Evolutionary conservation across 2,113 vertebrate species (phyloP).

Genomic region (Mus spicilegus): DNA sequence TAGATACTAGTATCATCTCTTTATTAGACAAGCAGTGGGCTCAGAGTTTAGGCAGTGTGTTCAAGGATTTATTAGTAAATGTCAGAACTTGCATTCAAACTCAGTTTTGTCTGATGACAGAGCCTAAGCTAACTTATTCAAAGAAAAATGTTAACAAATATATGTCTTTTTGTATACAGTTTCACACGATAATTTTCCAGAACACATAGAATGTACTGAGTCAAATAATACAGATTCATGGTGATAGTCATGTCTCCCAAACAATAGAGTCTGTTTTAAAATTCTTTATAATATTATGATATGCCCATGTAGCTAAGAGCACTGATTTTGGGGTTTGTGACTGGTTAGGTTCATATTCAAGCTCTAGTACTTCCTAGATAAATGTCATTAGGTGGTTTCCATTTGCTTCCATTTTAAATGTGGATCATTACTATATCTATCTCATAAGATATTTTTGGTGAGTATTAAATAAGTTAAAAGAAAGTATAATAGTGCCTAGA

Average conservation of each 20-base stretch:
- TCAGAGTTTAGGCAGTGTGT: neutral
- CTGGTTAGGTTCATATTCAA: neutral
- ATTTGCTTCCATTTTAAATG: neutral
- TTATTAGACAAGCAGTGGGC: neutral
- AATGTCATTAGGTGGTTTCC: neutral
- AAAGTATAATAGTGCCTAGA: neutral
- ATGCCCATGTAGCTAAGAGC: neutral
- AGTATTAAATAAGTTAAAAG: conserved; percentile 37
- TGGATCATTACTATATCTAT: neutral
- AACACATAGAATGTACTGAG: neutral
- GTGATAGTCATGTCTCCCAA: neutral
- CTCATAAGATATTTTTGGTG: neutral
- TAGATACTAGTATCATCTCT: neutral
- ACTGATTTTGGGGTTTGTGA: neutral
- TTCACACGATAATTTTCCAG: neutral
- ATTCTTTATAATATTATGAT: neutral
- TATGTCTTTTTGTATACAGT: neutral
- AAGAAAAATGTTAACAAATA: neutral
- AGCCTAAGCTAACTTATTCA: conserved; percentile 1
- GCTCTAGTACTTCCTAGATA: neutral
- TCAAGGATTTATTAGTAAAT: conserved; percentile 20
- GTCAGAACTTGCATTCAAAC: neutral
- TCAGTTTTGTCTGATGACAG: conserved; percentile 13
- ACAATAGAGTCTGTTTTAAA: neutral
- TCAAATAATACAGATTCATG: neutral